Evolutionary conservation across 2,888 invertebrate species (phyloP).

Genomic region (Leptogaster cylindrica): DNA sequence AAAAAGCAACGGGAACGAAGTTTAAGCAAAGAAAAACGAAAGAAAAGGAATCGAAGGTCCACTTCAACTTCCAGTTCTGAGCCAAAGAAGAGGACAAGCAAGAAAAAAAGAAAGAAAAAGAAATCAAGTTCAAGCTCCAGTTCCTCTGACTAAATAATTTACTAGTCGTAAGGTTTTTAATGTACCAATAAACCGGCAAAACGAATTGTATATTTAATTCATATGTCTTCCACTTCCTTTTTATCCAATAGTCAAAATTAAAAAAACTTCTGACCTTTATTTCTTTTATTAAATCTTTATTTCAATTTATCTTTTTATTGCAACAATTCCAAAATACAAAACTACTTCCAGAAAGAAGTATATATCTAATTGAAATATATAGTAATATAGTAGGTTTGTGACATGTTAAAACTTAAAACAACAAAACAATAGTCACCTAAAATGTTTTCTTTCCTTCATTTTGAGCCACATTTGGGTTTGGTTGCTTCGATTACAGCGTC

Average conservation of each 20-base stretch:
- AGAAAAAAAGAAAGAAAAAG: constrained; percentile 43
- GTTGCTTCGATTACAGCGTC: constrained; percentile 61
- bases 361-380: too few species aligned
- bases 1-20: constrained; percentile 37
- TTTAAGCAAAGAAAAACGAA: not conserved
- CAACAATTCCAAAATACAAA: too few species aligned
- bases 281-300: too few species aligned
- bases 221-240: too few species aligned
- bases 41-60: not conserved
- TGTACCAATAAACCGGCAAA: not conserved
- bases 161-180: not conserved
- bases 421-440: too few species aligned
- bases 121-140: constrained; percentile 18
- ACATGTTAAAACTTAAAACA: too few species aligned
- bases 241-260: too few species aligned
- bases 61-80: constrained; percentile 8
- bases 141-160: constrained; percentile 43
- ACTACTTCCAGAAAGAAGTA: too few species aligned
- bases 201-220: too few species aligned
- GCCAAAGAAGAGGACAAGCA: constrained; percentile 31
- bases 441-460: not conserved
- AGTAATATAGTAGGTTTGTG: too few species aligned
- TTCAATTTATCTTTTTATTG: too few species aligned
- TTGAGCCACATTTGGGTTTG: constrained; percentile 44
- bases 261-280: not conserved